Conservation (phyloP, 2,888 invertebrate species). For the Cephus runcator region DNA sequence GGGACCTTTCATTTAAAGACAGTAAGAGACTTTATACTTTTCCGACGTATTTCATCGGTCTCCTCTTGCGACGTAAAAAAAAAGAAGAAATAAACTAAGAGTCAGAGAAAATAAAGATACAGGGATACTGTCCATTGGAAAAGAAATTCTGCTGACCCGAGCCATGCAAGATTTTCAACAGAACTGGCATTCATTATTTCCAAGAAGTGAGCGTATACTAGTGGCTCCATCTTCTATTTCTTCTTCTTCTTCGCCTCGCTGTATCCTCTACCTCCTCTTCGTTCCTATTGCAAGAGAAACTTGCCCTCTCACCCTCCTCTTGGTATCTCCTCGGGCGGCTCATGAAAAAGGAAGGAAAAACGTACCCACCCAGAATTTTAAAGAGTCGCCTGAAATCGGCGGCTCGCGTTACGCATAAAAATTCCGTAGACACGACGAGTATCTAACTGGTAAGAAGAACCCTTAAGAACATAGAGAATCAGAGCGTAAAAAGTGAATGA, state of each 20-base stretch:
- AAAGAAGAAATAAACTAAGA: conserved; percentile 29
- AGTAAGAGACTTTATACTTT: background rate
- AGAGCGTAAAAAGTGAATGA: background rate
- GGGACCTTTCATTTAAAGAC: conserved; percentile 1
- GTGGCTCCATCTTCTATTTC: conserved; percentile 12
- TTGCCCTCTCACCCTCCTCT: background rate
- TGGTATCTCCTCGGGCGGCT: background rate
- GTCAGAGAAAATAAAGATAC: background rate
- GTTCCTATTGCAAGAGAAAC: background rate
- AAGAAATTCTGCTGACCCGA: conserved; percentile 5
- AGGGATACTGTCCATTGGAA: background rate
- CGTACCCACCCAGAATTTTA: conserved; percentile 42
- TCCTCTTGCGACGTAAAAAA: conserved; percentile 8
- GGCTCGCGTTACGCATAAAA: conserved; percentile 17
- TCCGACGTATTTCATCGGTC: background rate
- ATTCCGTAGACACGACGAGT: background rate
- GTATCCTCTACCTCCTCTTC: conserved; percentile 20
- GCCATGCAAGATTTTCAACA: conserved; percentile 48
- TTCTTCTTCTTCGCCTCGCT: conserved; percentile 25
- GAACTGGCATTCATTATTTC: conserved; percentile 59
- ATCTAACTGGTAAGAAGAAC: background rate
- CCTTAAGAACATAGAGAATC: background rate
- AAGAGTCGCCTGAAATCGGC: conserved; percentile 44
- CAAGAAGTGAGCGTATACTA: conserved; percentile 37
- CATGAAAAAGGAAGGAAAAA: conserved; percentile 12